phyloP scores from a whole-genome alignment of 2,113 vertebrate genomes.

The Microcebus tavaratra region DNA sequence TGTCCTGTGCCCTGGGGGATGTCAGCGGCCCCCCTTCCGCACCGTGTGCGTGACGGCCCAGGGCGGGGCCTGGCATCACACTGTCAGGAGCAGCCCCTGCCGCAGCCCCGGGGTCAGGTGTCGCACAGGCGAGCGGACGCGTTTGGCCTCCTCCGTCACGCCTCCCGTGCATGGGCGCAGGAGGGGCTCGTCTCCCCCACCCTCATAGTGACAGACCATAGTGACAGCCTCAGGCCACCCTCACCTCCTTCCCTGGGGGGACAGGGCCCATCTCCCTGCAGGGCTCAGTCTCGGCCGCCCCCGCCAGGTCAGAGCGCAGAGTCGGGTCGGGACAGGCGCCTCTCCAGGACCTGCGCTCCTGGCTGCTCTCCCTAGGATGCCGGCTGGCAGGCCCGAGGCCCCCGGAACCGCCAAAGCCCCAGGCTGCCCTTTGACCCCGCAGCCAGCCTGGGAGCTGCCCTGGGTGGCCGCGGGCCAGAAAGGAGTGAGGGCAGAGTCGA shows the following conservation, averaged over 20 bases:
- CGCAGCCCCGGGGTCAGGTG: neutral
- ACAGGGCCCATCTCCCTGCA: neutral
- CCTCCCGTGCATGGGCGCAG: too few relatives aligned
- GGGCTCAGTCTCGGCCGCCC: neutral
- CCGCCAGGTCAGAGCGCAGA: neutral
- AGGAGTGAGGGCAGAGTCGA: too few relatives aligned
- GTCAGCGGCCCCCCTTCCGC: neutral
- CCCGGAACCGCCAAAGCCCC: too few relatives aligned
- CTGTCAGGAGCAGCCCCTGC: neutral
- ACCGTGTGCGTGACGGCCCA: fast-evolving
- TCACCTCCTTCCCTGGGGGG: neutral
- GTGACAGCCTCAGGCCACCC: too few relatives aligned
- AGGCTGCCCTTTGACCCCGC: too few relatives aligned
- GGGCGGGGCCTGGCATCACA: neutral
- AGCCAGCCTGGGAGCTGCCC: too few relatives aligned
- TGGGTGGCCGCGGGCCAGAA: too few relatives aligned
- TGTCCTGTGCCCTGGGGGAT: neutral
- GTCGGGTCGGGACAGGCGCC: neutral
- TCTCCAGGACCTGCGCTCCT: fast-evolving
- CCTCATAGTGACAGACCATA: neutral
- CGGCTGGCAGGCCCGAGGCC: too few relatives aligned
- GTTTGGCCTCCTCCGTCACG: too few relatives aligned
- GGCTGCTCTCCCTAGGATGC: neutral
- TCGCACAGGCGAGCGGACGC: neutral
- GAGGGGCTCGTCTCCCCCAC: fast-evolving